Evolutionary conservation across 1,140 invertebrate genomes (phyloP).

Genomic region (Aphelinus certus): DNA sequence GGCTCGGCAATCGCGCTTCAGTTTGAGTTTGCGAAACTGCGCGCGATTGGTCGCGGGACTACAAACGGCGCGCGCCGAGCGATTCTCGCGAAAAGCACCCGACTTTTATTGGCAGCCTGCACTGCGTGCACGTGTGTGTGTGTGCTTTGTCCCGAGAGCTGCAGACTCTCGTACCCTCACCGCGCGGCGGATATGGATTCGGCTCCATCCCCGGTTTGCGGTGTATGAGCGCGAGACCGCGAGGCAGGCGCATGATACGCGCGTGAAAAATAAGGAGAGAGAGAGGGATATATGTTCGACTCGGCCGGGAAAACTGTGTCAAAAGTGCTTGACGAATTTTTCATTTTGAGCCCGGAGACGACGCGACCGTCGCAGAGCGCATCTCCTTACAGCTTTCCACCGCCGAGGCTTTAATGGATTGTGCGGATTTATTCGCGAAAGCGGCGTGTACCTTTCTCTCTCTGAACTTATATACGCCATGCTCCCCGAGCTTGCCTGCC

Average conservation of each 20-base stretch:
- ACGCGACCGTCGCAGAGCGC: not conserved
- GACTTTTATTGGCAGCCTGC: too few relatives aligned
- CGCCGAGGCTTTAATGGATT: not conserved
- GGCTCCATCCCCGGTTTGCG: constrained; percentile 6
- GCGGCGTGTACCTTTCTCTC: not conserved
- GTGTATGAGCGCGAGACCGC: not conserved
- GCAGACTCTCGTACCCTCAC: not conserved
- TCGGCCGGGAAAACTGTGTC: constrained; percentile 23
- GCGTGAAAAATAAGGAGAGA: not conserved
- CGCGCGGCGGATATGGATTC: constrained; percentile 11
- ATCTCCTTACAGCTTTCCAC: too few relatives aligned
- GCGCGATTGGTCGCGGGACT: too few relatives aligned
- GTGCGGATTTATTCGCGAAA: not conserved
- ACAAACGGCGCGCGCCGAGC: too few relatives aligned
- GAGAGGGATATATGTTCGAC: not conserved
- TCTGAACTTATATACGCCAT: too few relatives aligned
- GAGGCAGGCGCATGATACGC: too few relatives aligned
- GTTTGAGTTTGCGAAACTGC: too few relatives aligned
- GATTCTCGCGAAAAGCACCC: too few relatives aligned
- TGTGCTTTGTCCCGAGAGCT: not conserved
- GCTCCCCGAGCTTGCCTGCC: too few relatives aligned
- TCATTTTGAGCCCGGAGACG: constrained; percentile 2
- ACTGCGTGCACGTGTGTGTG: too few relatives aligned
- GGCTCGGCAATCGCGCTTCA: too few relatives aligned
- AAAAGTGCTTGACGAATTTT: constrained; percentile 32